These are phyloP conservation scores for Odontomachus brunneus DNA, from an alignment of 1,140 invertebrate genomes.

Conservation along the genomic window DNA sequence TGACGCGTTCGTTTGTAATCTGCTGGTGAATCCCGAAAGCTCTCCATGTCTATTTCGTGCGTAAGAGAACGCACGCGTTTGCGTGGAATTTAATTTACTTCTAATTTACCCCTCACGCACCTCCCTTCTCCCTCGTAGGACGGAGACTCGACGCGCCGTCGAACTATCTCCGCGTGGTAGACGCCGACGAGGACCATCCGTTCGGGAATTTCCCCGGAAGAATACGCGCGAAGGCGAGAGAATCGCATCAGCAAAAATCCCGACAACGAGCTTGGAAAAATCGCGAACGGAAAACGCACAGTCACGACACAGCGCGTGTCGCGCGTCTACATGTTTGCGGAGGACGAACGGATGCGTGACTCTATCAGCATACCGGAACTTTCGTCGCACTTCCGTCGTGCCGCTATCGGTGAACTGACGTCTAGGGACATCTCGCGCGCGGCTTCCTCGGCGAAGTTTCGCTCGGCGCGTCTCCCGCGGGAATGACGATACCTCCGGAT, in stretches of 20 bases:
- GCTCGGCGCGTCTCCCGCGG: neutral
- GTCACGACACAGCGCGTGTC: neutral
- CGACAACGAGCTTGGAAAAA: conserved; percentile 40
- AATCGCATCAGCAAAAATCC: conserved; percentile 7
- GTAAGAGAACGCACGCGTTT: no score
- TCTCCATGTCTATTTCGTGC: no score
- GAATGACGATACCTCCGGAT: conserved; percentile 33
- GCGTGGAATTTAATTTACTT: no score
- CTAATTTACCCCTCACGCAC: neutral
- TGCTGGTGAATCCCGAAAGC: no score
- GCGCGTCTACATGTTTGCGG: conserved; percentile 22
- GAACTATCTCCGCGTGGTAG: neutral
- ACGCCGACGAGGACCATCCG: conserved; percentile 10
- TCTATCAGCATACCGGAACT: conserved; percentile 29
- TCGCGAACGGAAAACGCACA: conserved; percentile 25
- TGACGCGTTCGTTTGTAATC: no score
- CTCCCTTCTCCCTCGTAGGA: no score
- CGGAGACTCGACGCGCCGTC: neutral
- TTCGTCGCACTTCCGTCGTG: conserved; percentile 3
- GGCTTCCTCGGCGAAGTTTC: conserved; percentile 40
- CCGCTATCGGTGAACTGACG: neutral
- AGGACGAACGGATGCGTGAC: neutral
- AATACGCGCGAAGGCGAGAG: no score
- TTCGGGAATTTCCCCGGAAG: neutral
- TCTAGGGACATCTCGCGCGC: conserved; percentile 19